Percentiles rank a stretch among this genome's conserved stretches.
These are phyloP conservation scores for Salmo trutta DNA, from an alignment of 2,797 vertebrate genomes.

Conservation along the genomic window DNA sequence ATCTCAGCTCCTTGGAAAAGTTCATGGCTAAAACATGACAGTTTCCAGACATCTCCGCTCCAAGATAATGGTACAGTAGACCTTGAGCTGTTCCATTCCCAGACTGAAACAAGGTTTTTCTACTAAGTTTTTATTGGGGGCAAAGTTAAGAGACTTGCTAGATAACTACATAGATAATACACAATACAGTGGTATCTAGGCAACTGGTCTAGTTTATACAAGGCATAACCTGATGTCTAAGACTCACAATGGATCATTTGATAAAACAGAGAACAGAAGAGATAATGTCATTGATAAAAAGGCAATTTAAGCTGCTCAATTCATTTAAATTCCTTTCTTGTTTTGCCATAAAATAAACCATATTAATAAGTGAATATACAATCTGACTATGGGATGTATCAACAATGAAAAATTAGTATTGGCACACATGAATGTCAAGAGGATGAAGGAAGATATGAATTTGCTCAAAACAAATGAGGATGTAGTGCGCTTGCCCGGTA, in stretches of 20 bases:
- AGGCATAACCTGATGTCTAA: slow-evolving; percentile 15
- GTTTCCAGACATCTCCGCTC: not conserved
- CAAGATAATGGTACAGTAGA: not conserved
- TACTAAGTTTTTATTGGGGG: not conserved
- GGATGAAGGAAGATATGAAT: not conserved
- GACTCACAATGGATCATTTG: slow-evolving; percentile 11
- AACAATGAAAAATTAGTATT: not conserved
- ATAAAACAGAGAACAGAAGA: not conserved
- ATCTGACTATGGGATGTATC: not conserved
- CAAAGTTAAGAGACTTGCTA: not conserved
- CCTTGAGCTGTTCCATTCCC: not conserved
- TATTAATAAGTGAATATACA: not conserved
- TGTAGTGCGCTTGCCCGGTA: no score
- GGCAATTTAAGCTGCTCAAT: not conserved
- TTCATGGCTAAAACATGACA: not conserved
- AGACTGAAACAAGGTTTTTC: not conserved
- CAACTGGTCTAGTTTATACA: slow-evolving; percentile 35
- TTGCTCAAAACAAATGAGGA: not conserved
- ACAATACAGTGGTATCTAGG: slow-evolving; percentile 32
- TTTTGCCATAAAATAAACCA: not conserved
- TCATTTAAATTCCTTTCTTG: not conserved
- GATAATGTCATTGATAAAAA: not conserved
- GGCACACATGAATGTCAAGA: not conserved
- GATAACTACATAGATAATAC: slow-evolving; percentile 27
- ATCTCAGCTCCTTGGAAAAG: not conserved